phyloP scores from a whole-genome alignment of 2,113 vertebrate species.

The Menidia beryllina region DNA sequence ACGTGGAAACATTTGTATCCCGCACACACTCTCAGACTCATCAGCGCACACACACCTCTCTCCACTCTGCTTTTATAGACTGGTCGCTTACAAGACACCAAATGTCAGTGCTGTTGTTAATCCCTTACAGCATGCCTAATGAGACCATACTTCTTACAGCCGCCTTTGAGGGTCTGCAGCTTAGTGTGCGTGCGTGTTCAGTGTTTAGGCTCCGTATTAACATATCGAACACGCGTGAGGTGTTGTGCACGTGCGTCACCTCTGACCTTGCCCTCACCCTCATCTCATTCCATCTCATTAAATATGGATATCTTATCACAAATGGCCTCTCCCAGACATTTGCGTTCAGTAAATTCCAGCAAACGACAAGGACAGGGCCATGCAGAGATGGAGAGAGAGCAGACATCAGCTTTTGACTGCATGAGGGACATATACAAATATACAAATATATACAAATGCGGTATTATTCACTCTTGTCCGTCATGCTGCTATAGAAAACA shows the following conservation, averaged over 20 bases:
- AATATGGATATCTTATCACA: slow-evolving; percentile 99
- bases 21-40: slow-evolving; percentile 24
- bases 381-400: slow-evolving; percentile 12
- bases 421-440: neutral
- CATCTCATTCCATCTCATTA: slow-evolving; percentile 98
- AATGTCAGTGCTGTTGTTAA: slow-evolving; percentile 79
- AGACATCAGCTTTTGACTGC: slow-evolving; percentile 4
- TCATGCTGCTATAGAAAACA: neutral
- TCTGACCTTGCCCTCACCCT: slow-evolving; percentile 78
- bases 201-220: slow-evolving; percentile 52
- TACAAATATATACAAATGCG: neutral
- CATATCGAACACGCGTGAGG: slow-evolving; percentile 40
- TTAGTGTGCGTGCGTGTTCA: slow-evolving; percentile 7
- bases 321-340: slow-evolving; percentile 55
- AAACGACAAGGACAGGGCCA: slow-evolving; percentile 84
- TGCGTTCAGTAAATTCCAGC: slow-evolving; percentile 96
- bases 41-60: slow-evolving; percentile 35
- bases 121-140: slow-evolving; percentile 76
- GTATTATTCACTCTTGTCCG: too few relatives aligned
- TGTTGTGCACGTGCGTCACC: slow-evolving; percentile 54
- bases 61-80: slow-evolving; percentile 74
- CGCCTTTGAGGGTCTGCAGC: slow-evolving; percentile 32
- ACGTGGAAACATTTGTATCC: slow-evolving; percentile 51
- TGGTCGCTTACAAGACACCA: slow-evolving; percentile 75
- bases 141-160: slow-evolving; percentile 74